Conservation (phyloP, 2,797 vertebrate species). For the Enteromius radiatus region DNA sequence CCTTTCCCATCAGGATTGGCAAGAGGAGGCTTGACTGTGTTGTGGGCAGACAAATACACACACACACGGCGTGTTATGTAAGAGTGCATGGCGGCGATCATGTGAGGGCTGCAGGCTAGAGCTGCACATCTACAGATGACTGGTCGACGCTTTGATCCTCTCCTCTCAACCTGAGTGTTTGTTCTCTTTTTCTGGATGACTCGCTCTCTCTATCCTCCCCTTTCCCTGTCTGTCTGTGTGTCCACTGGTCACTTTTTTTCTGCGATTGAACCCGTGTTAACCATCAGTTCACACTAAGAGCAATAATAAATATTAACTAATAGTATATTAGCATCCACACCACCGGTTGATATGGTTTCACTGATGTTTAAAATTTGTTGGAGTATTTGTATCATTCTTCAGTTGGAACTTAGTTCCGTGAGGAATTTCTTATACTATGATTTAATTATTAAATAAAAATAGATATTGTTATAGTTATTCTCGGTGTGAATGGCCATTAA, state of each 20-base stretch:
- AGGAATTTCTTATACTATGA: not conserved
- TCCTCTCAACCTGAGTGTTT: conserved; percentile 49
- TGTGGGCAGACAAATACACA: conserved; percentile 34
- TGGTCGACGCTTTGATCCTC: conserved; percentile 67
- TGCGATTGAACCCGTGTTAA: not conserved
- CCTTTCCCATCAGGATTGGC: conserved; percentile 23
- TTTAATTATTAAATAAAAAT: not conserved
- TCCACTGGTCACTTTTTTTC: not conserved
- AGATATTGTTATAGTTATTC: not conserved
- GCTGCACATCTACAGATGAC: conserved; percentile 59
- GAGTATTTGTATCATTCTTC: not conserved
- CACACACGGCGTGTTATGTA: conserved; percentile 57
- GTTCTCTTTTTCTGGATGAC: conserved; percentile 45
- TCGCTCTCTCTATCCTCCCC: conserved; percentile 1
- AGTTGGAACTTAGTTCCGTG: not conserved
- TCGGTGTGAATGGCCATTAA: not conserved
- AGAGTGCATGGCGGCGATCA: conserved; percentile 57
- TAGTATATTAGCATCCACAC: not conserved
- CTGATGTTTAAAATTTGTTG: not conserved
- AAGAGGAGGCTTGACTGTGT: conserved; percentile 7
- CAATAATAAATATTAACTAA: not conserved
- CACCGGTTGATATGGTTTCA: not conserved
- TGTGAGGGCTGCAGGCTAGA: conserved; percentile 66
- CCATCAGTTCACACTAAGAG: not conserved
- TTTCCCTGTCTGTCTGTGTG: conserved; percentile 1